These are phyloP conservation scores for Rhagium mordax DNA, from an alignment of 2,888 invertebrate species.

Conservation along the genomic window DNA sequence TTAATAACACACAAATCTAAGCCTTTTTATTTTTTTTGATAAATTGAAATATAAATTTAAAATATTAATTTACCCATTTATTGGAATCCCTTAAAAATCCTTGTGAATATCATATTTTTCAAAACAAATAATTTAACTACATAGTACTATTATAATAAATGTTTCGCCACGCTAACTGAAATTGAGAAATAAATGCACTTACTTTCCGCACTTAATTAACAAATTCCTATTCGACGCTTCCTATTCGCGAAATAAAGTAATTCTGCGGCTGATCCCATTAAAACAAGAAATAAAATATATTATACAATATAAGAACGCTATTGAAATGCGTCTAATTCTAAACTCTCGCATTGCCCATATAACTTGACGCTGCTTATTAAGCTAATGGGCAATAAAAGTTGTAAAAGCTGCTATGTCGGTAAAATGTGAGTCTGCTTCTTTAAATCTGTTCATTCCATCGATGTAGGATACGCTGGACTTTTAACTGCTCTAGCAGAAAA, in stretches of 20 bases:
- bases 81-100: too few species aligned
- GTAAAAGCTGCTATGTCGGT: constrained; percentile 2
- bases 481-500: neutral
- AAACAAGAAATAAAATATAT: neutral
- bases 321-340: neutral
- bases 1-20: too few species aligned
- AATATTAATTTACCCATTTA: too few species aligned
- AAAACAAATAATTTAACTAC: too few species aligned
- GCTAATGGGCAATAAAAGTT: constrained; percentile 45
- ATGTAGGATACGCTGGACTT: neutral
- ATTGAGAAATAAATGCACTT: neutral
- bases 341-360: neutral
- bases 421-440: neutral
- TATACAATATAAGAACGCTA: neutral
- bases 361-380: constrained; percentile 37
- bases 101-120: too few species aligned
- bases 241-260: neutral
- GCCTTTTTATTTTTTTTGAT: too few species aligned
- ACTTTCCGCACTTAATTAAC: neutral
- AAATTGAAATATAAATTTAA: too few species aligned
- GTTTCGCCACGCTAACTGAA: neutral
- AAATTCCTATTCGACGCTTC: neutral
- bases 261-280: neutral
- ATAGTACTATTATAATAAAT: too few species aligned
- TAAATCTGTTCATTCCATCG: neutral